These are phyloP conservation scores for Paramuricea clavata DNA, from an alignment of 92 coral and sea anemone species.

Conservation along the genomic window DNA sequence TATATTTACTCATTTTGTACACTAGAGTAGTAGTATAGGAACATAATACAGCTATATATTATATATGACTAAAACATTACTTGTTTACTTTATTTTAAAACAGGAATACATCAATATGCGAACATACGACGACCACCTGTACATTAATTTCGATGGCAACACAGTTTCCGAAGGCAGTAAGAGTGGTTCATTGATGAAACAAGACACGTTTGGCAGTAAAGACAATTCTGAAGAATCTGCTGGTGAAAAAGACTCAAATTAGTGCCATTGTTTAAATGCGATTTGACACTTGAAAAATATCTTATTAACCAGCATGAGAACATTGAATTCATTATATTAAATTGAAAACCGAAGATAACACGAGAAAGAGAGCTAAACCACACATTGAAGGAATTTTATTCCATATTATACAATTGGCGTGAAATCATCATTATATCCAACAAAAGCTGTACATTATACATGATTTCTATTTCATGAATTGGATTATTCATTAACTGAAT, in stretches of 20 bases:
- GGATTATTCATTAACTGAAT: too few species aligned
- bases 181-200: conserved; percentile 35
- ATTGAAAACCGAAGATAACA: background rate
- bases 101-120: conserved; percentile 95
- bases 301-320: background rate
- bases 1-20: too few species aligned
- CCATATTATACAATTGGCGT: background rate
- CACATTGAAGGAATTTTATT: too few species aligned
- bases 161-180: conserved; percentile 31
- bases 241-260: background rate
- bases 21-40: too few species aligned
- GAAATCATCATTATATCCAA: background rate
- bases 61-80: too few species aligned
- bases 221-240: conserved; percentile 17
- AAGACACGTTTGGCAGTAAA: background rate
- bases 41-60: background rate
- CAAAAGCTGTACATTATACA: background rate
- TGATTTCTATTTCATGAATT: background rate
- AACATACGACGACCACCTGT: conserved; percentile 88
- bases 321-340: background rate
- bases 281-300: background rate
- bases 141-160: conserved; percentile 95
- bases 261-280: background rate
- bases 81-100: too few species aligned
- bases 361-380: background rate